Base-by-base conservation (phyloP, 2,888 invertebrate species). In the Acanthococcus lagerstroemiae region DNA sequence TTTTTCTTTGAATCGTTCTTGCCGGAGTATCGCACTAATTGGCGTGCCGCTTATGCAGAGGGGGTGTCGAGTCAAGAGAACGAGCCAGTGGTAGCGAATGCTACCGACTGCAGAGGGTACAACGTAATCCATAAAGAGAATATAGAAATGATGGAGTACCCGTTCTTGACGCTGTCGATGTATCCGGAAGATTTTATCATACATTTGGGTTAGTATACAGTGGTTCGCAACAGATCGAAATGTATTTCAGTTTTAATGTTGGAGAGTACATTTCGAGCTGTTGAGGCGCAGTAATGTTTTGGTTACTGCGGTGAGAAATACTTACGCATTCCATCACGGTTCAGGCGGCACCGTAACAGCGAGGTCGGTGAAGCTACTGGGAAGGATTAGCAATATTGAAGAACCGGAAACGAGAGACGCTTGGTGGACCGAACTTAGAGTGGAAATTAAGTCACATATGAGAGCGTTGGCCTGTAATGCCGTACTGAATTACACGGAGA, bases 371-470 rank as follows among this genome's bases (percentile, higher is more conserved):
- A 93, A 93, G 77, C 77, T 92, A 26, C 76, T 93, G 52, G 89
- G 89, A 74, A 81, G 88, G 70, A 87, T 89, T 67, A 84, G 86
- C 52, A 90, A 88, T 76, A 82, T 87, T 58, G 91, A 94, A 72
- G 95, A 95, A 75, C 90, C 91, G 17, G 93, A 93, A 74, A 87
- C 89, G 3, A 82, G 95, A 48, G 95, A 95, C 73, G 87, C 88
- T 1, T 96, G 96, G 95, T 97, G 97, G 96, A 91, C 89, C 0
- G 95, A 97, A 78, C 81, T 97, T 24, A 80, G 97, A 57, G 93
- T 93, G 76, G 97, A 97, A 80, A 87, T 97, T 67, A 82, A 95
- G 0, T 93, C 95, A 3, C 96, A 97, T 76, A 91, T 93, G 4
- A 80, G 92, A 45, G 89, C 94, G 1, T 79, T 97, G 69, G 88